These are phyloP conservation scores for Alaudala cheleensis DNA, from an alignment of 2,113 vertebrate genomes.

Conservation along the genomic window DNA sequence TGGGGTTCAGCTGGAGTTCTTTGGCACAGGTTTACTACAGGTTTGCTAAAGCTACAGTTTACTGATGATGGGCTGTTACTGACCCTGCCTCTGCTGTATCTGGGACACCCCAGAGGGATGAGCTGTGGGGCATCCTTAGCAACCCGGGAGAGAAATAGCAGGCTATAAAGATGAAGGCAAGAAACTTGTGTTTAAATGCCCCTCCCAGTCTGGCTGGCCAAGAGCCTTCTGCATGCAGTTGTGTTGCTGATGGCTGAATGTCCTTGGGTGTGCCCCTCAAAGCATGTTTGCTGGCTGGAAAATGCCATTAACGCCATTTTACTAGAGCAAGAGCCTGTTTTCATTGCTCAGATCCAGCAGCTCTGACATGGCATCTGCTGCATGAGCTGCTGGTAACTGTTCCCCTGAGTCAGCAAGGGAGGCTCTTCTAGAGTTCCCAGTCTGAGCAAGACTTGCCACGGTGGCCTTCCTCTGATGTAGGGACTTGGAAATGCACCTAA, in stretches of 20 bases:
- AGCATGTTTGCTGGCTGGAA: background rate
- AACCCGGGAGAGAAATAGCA: background rate
- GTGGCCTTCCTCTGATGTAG: background rate
- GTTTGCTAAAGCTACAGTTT: background rate
- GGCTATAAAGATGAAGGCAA: background rate
- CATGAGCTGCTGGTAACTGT: background rate
- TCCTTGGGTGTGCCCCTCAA: slow-evolving; percentile 14
- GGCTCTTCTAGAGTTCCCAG: background rate
- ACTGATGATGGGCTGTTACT: background rate
- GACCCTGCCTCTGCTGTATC: background rate
- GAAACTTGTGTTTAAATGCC: slow-evolving; percentile 27
- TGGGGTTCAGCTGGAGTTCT: slow-evolving; percentile 32
- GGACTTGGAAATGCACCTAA: background rate
- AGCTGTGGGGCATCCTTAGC: background rate
- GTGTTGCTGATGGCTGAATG: background rate
- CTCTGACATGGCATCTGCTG: background rate
- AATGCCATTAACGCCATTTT: slow-evolving; percentile 1
- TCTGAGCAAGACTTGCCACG: background rate
- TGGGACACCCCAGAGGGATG: background rate
- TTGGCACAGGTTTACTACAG: background rate
- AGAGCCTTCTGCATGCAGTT: background rate
- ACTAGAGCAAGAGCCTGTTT: background rate
- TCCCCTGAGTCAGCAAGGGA: background rate
- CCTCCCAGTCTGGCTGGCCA: background rate
- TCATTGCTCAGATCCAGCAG: background rate